A percentile compares a stretch with the other conserved stretches of the same genome.
Conservation (phyloP, 2,888 invertebrate genomes). For the Diplazon laetatorius region DNA sequence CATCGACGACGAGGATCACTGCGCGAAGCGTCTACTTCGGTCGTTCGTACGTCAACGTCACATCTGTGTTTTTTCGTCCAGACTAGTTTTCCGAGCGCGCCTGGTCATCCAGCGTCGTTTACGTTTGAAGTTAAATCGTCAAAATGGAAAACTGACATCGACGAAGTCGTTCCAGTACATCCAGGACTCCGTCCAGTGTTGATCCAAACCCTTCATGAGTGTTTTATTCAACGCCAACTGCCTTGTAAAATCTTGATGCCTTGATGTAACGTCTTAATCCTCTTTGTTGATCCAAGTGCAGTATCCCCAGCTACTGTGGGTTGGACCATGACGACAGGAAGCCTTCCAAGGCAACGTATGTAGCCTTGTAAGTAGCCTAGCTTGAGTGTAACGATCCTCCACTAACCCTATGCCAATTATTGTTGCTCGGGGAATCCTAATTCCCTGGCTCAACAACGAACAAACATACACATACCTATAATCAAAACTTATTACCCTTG, state of each 20-base stretch:
- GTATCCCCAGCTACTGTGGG: neutral
- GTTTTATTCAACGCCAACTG: neutral
- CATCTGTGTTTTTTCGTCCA: too few species aligned
- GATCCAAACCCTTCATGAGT: neutral
- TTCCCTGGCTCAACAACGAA: constrained; percentile 49
- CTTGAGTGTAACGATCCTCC: constrained; percentile 14
- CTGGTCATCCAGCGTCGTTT: too few species aligned
- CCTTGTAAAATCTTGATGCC: neutral
- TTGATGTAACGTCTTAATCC: neutral
- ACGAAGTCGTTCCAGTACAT: too few species aligned
- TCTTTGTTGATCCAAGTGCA: neutral
- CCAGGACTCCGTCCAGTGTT: neutral
- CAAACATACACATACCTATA: constrained; percentile 57
- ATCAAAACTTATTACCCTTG: constrained; percentile 60
- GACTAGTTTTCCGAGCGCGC: too few species aligned
- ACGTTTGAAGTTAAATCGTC: too few species aligned
- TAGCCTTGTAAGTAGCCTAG: neutral
- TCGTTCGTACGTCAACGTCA: too few species aligned
- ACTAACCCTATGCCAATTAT: too few species aligned
- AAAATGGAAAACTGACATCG: too few species aligned
- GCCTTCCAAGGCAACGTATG: constrained; percentile 36
- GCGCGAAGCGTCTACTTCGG: too few species aligned
- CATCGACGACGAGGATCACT: too few species aligned
- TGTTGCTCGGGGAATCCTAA: constrained; percentile 43
- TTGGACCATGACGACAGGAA: constrained; percentile 11